These are phyloP conservation scores for Xiphophorus maculatus DNA, from an alignment of 2,113 vertebrate species.

Conservation along the genomic window DNA sequence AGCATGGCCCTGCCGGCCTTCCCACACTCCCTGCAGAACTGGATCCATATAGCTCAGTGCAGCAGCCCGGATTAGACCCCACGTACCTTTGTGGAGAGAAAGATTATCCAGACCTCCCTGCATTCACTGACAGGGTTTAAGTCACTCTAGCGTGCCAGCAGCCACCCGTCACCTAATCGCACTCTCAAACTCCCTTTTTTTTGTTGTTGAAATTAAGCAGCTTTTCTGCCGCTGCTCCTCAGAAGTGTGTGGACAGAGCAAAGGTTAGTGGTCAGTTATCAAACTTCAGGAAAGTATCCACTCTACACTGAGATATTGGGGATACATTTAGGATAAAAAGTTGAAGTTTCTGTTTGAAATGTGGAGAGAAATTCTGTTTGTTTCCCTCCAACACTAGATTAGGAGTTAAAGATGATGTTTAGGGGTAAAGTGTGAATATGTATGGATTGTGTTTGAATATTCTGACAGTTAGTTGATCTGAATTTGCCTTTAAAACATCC, in stretches of 20 bases:
- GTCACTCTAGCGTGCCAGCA: slow-evolving; percentile 75
- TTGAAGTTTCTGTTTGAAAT: background rate
- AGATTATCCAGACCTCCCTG: slow-evolving; percentile 83
- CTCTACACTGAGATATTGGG: background rate
- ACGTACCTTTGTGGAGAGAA: slow-evolving; percentile 80
- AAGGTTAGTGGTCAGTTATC: slow-evolving; percentile 32
- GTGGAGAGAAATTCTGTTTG: background rate
- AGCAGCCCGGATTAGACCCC: slow-evolving; percentile 77
- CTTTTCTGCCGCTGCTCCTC: slow-evolving; percentile 65
- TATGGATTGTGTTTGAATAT: slow-evolving; percentile 60
- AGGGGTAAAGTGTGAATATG: slow-evolving; percentile 34
- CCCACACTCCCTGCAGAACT: slow-evolving; percentile 79
- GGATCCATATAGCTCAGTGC: slow-evolving; percentile 76
- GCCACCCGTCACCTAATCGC: slow-evolving; percentile 74
- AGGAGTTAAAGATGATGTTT: background rate
- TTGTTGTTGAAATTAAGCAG: slow-evolving; percentile 79
- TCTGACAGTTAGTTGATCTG: slow-evolving; percentile 60
- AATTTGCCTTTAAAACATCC: slow-evolving; percentile 31
- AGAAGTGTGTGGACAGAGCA: slow-evolving; percentile 32
- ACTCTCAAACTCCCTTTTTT: slow-evolving; percentile 69
- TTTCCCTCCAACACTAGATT: background rate
- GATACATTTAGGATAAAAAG: background rate
- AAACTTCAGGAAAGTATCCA: slow-evolving; percentile 20
- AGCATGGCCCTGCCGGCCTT: slow-evolving; percentile 70
- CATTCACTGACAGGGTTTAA: slow-evolving; percentile 80